Percentiles rank a stretch among this genome's conserved stretches.
These are phyloP conservation scores for Nephrotoma appendiculata DNA, from an alignment of 2,888 invertebrate genomes.

Conservation along the genomic window DNA sequence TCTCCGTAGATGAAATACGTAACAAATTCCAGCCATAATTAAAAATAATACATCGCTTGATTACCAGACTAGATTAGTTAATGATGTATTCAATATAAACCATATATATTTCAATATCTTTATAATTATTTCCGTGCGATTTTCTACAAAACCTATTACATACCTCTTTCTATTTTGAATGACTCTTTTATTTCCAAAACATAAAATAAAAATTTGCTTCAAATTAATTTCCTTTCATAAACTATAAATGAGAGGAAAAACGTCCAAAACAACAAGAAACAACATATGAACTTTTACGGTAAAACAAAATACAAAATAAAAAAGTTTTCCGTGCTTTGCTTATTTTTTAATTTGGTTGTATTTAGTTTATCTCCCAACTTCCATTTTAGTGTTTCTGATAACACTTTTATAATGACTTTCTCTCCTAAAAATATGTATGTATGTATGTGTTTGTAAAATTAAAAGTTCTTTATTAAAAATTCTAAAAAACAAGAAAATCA, in stretches of 20 bases:
- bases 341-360: neutral
- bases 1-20: too few species aligned
- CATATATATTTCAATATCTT: neutral
- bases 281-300: neutral
- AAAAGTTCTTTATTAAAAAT: neutral
- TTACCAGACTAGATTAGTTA: too few species aligned
- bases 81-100: too few species aligned
- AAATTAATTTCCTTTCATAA: neutral
- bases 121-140: neutral
- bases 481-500: neutral
- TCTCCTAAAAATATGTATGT: neutral
- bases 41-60: too few species aligned
- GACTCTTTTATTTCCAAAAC: neutral
- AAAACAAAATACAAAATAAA: neutral
- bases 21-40: too few species aligned
- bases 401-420: neutral
- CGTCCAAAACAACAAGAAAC: neutral
- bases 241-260: neutral
- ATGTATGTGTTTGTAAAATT: neutral
- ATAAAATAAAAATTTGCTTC: neutral
- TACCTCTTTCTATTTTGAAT: neutral
- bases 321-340: neutral
- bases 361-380: neutral
- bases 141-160: neutral
- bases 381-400: neutral